Evolutionary conservation across 2,888 invertebrate species (phyloP).

Genomic region (Oxyteleia sp.): DNA sequence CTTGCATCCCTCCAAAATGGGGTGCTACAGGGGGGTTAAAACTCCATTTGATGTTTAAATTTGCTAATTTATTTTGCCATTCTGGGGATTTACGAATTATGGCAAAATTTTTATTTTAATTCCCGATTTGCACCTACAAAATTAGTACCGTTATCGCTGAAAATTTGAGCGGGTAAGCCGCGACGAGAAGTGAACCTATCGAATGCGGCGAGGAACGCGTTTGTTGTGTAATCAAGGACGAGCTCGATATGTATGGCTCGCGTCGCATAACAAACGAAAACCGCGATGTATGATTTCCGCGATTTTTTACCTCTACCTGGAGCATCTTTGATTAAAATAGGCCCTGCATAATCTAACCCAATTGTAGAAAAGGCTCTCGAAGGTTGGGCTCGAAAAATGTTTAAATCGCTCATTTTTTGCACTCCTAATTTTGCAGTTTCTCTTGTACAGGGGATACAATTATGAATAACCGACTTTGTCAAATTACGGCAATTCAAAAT

Average conservation of each 20-base stretch:
- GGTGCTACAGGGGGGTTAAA: background rate
- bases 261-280: slow-evolving; percentile 36
- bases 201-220: slow-evolving; percentile 42
- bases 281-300: slow-evolving; percentile 38
- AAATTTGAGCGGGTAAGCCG: no score
- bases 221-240: slow-evolving; percentile 30
- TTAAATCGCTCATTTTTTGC: background rate
- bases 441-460: background rate
- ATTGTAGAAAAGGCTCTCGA: slow-evolving; percentile 30
- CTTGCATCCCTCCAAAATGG: background rate
- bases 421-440: background rate
- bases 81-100: background rate
- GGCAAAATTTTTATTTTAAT: background rate
- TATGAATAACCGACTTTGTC: background rate
- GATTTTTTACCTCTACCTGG: slow-evolving; percentile 30
- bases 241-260: slow-evolving; percentile 34
- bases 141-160: slow-evolving; percentile 48
- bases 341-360: slow-evolving; percentile 56
- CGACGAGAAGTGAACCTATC: slow-evolving; percentile 39
- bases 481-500: background rate
- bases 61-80: no score
- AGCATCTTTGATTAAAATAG: slow-evolving; percentile 15
- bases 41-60: background rate
- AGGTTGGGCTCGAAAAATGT: background rate
- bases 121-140: slow-evolving; percentile 1